These are phyloP conservation scores for Rhagonycha fulva DNA, from an alignment of 2,888 invertebrate genomes.

Conservation along the genomic window DNA sequence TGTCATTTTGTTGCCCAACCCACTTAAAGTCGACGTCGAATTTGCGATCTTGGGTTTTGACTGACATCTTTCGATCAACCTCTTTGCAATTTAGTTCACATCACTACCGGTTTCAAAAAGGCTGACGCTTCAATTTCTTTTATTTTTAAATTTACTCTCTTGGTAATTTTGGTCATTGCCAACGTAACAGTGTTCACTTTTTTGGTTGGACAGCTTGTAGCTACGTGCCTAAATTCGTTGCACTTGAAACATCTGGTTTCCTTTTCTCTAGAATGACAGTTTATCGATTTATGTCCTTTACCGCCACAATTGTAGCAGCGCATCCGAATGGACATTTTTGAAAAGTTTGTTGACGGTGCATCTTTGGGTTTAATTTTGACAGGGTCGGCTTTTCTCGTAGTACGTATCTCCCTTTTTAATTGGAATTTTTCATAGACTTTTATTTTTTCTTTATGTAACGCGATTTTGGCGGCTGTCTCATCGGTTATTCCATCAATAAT, in stretches of 20 bases:
- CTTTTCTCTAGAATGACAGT: background rate
- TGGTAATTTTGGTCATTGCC: background rate
- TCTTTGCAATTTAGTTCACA: too few relatives aligned
- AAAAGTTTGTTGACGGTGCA: background rate
- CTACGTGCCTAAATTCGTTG: background rate
- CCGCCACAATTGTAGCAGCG: background rate
- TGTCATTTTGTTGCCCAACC: too few relatives aligned
- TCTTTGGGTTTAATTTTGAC: background rate
- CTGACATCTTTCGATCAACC: too few relatives aligned
- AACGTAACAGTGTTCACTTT: background rate
- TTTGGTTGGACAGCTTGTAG: background rate
- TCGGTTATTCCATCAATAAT: constrained; percentile 34
- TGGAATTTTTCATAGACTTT: background rate
- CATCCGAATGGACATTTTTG: background rate
- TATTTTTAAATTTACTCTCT: background rate
- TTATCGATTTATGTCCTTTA: background rate
- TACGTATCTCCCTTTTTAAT: background rate
- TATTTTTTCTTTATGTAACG: background rate
- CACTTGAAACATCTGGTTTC: background rate
- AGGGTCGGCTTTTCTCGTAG: background rate
- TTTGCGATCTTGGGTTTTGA: too few relatives aligned
- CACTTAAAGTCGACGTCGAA: too few relatives aligned
- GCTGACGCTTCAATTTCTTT: background rate
- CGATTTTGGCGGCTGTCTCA: constrained; percentile 45
- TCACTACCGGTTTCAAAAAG: too few relatives aligned